phyloP scores from a whole-genome alignment of 2,113 vertebrate genomes.

The Anseranas semipalmata region DNA sequence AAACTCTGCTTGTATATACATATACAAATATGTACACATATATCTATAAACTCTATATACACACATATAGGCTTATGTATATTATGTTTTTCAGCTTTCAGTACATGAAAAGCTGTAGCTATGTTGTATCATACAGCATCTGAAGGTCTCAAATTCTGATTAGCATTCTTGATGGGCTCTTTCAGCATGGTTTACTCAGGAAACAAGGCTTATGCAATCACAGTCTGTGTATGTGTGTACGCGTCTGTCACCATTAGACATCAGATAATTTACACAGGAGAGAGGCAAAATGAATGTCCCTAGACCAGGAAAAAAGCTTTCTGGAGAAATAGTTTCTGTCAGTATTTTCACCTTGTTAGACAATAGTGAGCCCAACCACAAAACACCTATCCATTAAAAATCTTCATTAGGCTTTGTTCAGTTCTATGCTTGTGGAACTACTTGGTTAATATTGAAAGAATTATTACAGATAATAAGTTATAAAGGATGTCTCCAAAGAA shows the following conservation, averaged over 20 bases:
- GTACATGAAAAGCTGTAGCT: neutral
- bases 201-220: slow-evolving; percentile 66
- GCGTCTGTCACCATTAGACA: slow-evolving; percentile 67
- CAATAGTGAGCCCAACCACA: neutral
- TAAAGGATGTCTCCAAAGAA: neutral
- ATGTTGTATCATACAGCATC: neutral
- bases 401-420: neutral
- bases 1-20: neutral
- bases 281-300: slow-evolving; percentile 54
- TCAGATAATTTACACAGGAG: slow-evolving; percentile 65
- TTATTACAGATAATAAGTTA: neutral
- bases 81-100: neutral
- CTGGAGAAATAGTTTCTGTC: slow-evolving; percentile 15
- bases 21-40: neutral
- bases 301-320: slow-evolving; percentile 46
- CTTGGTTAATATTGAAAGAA: neutral
- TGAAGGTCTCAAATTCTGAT: slow-evolving; percentile 37
- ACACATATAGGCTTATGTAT: neutral
- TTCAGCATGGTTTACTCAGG: slow-evolving; percentile 60
- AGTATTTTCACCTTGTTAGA: neutral
- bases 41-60: neutral
- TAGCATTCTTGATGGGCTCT: slow-evolving; percentile 63
- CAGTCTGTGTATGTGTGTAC: slow-evolving; percentile 65
- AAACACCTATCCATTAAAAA: neutral
- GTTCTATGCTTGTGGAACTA: neutral